phyloP scores from a whole-genome alignment of 30 jellyfish, hydroid and myxozoan genomes.

The Cassiopea andromeda region DNA sequence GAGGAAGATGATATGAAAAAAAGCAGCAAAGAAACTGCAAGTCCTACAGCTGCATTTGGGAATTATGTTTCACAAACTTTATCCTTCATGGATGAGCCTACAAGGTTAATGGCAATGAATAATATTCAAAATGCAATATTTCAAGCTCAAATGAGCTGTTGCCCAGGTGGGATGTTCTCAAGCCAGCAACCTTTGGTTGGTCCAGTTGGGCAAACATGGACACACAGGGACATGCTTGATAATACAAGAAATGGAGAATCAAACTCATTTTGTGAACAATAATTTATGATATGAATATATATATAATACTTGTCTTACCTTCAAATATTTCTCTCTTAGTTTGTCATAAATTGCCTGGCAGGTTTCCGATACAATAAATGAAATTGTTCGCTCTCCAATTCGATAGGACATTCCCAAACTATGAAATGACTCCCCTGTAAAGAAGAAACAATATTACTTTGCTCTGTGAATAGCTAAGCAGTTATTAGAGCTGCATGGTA shows the following conservation, averaged over 20 bases:
- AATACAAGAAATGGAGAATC: neutral
- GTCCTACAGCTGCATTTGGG: constrained; percentile 4
- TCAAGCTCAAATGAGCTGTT: constrained; percentile 23
- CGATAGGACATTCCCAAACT: constrained; percentile 28
- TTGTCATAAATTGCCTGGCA: constrained; percentile 26
- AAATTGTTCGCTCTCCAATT: constrained; percentile 45
- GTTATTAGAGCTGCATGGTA: neutral
- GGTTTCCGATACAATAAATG: constrained; percentile 21
- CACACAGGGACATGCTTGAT: constrained; percentile 19
- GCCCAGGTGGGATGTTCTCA: neutral
- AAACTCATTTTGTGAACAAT: neutral
- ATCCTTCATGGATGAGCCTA: constrained; percentile 3
- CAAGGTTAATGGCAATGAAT: constrained; percentile 7
- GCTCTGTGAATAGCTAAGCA: neutral
- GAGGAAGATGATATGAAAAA: neutral
- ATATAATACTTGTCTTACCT: constrained; percentile 2
- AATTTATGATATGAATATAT: neutral
- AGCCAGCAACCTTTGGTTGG: constrained; percentile 1
- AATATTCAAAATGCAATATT: neutral
- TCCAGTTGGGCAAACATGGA: neutral
- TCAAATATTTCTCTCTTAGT: constrained; percentile 16
- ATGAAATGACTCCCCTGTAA: constrained; percentile 35
- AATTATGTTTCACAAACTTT: constrained; percentile 9
- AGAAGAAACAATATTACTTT: neutral
- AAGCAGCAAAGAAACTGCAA: neutral